Percentiles rank a stretch among this genome's conserved stretches.
Conservation (phyloP, 2,888 invertebrate genomes). For the Scaeva pyrastri region DNA sequence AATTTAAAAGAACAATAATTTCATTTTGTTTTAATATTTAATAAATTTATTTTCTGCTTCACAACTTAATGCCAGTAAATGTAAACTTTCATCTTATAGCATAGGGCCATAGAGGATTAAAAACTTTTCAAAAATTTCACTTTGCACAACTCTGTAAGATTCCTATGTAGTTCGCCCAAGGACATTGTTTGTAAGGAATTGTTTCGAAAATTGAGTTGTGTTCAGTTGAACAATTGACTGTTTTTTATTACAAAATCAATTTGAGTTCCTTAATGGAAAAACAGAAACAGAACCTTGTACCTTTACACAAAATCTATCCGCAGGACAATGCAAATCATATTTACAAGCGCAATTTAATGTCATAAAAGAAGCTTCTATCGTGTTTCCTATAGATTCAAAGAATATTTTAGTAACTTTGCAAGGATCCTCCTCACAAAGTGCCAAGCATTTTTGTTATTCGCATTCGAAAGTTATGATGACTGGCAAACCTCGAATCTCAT, state of each 20-base stretch:
- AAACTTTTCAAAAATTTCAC: neutral
- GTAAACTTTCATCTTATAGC: too few species aligned
- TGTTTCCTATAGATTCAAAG: constrained; percentile 37
- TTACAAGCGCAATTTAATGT: constrained; percentile 54
- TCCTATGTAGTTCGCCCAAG: neutral
- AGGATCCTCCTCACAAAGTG: constrained; percentile 53
- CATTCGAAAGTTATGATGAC: constrained; percentile 15
- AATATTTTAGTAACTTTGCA: constrained; percentile 50
- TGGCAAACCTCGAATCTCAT: neutral
- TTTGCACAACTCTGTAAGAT: neutral
- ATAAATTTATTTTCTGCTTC: too few species aligned
- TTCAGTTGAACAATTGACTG: constrained; percentile 31
- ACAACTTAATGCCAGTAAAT: too few species aligned
- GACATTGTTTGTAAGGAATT: constrained; percentile 40
- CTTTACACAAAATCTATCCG: neutral
- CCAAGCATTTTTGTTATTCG: constrained; percentile 26
- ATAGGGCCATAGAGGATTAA: too few species aligned
- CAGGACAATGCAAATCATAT: constrained; percentile 59
- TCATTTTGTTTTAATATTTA: too few species aligned
- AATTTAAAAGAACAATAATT: too few species aligned
- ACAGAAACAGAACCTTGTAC: constrained; percentile 17
- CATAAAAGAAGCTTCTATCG: constrained; percentile 52
- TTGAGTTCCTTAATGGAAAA: constrained; percentile 22
- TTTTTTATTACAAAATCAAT: constrained; percentile 67
- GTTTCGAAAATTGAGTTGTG: constrained; percentile 48